Conservation (phyloP, 2,888 invertebrate genomes). For the Pachymerium ferrugineum region DNA sequence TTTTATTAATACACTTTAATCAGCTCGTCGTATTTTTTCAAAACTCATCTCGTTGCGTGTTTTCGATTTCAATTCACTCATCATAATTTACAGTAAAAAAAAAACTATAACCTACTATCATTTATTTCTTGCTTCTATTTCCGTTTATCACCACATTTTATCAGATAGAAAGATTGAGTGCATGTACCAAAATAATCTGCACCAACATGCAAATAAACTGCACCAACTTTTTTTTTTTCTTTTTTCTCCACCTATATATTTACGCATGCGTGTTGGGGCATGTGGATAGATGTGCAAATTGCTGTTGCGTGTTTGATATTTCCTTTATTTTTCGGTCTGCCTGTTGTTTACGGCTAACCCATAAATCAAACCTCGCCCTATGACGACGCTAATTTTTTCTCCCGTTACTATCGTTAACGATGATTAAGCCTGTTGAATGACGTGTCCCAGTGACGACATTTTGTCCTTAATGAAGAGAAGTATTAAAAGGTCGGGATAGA, state of each 20-base stretch:
- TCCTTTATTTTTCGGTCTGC: conserved; percentile 22
- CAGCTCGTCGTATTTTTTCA: conserved; percentile 17
- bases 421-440: conserved; percentile 21
- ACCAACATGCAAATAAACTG: conserved; percentile 18
- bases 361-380: conserved; percentile 20
- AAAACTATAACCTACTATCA: not conserved
- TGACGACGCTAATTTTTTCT: not conserved
- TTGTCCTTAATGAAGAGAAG: not conserved
- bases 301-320: conserved; percentile 24
- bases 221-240: not conserved
- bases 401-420: not conserved
- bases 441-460: not conserved
- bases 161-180: conserved; percentile 14
- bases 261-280: conserved; percentile 13
- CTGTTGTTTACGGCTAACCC: conserved; percentile 23
- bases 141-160: conserved; percentile 27
- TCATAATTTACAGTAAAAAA: not conserved
- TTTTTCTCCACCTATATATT: not conserved
- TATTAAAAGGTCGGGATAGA: not conserved
- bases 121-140: conserved; percentile 19
- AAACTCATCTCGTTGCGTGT: not conserved
- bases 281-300: conserved; percentile 20
- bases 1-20: conserved; percentile 17
- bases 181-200: conserved; percentile 19
- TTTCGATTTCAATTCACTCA: conserved; percentile 10